These are phyloP conservation scores for Drosophila heteroneura DNA, from an alignment of 2,888 invertebrate genomes.

Conservation along the genomic window DNA sequence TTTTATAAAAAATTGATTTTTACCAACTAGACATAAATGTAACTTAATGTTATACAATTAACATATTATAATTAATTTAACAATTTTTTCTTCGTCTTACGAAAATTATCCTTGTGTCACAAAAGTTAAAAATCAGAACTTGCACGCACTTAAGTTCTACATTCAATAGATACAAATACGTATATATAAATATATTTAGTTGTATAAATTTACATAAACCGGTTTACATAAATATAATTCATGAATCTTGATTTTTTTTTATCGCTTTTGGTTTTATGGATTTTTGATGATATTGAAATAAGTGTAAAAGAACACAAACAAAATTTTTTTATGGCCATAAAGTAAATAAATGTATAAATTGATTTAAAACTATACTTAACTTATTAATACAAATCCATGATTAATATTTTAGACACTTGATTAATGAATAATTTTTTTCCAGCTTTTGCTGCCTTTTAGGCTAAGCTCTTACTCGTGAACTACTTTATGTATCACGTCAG, in stretches of 20 bases:
- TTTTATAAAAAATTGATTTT: constrained; percentile 16
- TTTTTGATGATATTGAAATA: background rate
- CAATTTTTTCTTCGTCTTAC: constrained; percentile 63
- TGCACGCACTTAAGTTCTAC: constrained; percentile 68
- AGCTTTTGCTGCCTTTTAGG: constrained; percentile 3
- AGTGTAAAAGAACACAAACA: background rate
- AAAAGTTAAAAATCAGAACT: constrained; percentile 32
- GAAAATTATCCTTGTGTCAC: constrained; percentile 38
- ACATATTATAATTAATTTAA: constrained; percentile 65
- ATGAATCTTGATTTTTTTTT: constrained; percentile 13
- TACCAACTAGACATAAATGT: constrained; percentile 41
- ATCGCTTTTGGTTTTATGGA: background rate
- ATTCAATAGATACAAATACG: constrained; percentile 51
- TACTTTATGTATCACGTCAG: background rate
- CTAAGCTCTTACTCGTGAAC: constrained; percentile 2
- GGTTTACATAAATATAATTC: constrained; percentile 53
- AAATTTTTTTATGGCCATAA: background rate
- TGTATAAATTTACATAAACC: constrained; percentile 40
- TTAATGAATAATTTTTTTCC: constrained; percentile 6
- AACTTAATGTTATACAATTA: constrained; percentile 40
- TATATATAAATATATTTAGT: constrained; percentile 61
- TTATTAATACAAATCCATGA: background rate
- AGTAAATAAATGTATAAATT: background rate
- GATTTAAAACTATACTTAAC: background rate
- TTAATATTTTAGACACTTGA: constrained; percentile 23